phyloP scores from a whole-genome alignment of 2,113 vertebrate species.

The Cyprinodon variegatus region DNA sequence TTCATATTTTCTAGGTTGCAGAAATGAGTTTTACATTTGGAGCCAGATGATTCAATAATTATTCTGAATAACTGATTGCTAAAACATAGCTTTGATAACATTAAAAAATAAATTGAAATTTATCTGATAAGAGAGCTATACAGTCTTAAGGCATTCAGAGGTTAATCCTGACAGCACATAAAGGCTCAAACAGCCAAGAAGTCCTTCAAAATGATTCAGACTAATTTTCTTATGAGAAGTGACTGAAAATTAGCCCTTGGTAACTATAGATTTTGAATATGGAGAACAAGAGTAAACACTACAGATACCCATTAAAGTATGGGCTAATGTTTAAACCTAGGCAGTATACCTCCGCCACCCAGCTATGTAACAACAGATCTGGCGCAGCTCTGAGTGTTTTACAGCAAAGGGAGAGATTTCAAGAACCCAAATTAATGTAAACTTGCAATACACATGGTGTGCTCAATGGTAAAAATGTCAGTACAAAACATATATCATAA shows the following conservation, averaged over 20 bases:
- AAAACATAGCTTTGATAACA: conserved; percentile 23
- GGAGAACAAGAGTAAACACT: conserved; percentile 6
- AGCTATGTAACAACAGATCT: neutral
- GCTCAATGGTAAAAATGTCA: neutral
- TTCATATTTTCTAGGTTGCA: neutral
- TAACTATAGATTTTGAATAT: conserved; percentile 4
- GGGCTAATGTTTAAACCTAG: neutral
- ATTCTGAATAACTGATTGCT: conserved; percentile 26
- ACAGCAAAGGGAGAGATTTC: neutral
- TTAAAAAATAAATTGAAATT: conserved; percentile 10
- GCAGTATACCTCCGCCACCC: neutral
- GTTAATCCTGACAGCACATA: conserved; percentile 41
- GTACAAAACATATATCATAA: neutral
- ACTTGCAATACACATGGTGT: neutral
- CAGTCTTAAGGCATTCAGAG: conserved; percentile 64
- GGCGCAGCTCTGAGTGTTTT: neutral
- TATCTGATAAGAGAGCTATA: conserved; percentile 41
- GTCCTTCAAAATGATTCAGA: conserved; percentile 42
- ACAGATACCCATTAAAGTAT: neutral
- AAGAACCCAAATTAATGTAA: neutral
- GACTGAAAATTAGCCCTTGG: conserved; percentile 59
- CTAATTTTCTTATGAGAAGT: conserved; percentile 16
- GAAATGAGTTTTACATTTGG: neutral
- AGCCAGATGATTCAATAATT: conserved; percentile 16
- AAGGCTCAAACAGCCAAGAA: conserved; percentile 17